A percentile compares a stretch with the other conserved stretches of the same genome.
These are phyloP conservation scores for Lacanobia oleracea DNA, from an alignment of 2,888 invertebrate species.

Conservation along the genomic window DNA sequence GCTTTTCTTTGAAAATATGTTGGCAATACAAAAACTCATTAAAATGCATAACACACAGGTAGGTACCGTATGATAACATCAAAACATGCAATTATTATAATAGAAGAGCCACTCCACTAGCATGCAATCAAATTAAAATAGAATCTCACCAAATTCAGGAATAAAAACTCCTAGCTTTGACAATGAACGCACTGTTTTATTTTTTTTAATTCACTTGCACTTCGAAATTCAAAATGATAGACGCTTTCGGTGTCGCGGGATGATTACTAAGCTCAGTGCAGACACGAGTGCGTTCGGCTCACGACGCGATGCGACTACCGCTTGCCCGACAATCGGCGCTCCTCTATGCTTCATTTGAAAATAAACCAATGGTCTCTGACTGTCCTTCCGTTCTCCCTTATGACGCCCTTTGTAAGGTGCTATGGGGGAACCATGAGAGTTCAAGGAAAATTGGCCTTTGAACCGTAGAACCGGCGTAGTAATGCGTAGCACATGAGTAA, in stretches of 20 bases:
- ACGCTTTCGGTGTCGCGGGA: conserved; percentile 68
- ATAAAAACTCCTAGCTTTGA: conserved; percentile 58
- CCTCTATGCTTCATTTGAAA: conserved; percentile 84
- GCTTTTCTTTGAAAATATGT: conserved; percentile 8
- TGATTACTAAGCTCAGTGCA: conserved; percentile 69
- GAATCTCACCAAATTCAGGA: conserved; percentile 74
- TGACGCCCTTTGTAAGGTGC: conserved; percentile 57
- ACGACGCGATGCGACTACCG: conserved; percentile 82
- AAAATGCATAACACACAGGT: conserved; percentile 30
- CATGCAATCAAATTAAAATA: conserved; percentile 40
- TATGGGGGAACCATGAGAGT: conserved; percentile 65
- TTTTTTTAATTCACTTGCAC: conserved; percentile 72
- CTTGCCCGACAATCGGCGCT: conserved; percentile 70
- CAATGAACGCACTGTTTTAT: conserved; percentile 63
- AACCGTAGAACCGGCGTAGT: conserved; percentile 74
- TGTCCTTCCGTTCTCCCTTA: conserved; percentile 69
- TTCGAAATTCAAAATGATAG: conserved; percentile 69
- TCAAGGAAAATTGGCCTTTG: conserved; percentile 71
- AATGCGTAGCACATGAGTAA: conserved; percentile 76
- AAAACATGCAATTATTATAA: conserved; percentile 42
- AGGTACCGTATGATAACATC: conserved; percentile 29
- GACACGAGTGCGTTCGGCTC: conserved; percentile 79
- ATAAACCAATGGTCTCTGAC: conserved; percentile 70
- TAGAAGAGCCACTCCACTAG: conserved; percentile 20
- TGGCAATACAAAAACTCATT: conserved; percentile 18